These are phyloP conservation scores for Crioceris asparagi DNA, from an alignment of 2,888 invertebrate genomes.

Conservation along the genomic window DNA sequence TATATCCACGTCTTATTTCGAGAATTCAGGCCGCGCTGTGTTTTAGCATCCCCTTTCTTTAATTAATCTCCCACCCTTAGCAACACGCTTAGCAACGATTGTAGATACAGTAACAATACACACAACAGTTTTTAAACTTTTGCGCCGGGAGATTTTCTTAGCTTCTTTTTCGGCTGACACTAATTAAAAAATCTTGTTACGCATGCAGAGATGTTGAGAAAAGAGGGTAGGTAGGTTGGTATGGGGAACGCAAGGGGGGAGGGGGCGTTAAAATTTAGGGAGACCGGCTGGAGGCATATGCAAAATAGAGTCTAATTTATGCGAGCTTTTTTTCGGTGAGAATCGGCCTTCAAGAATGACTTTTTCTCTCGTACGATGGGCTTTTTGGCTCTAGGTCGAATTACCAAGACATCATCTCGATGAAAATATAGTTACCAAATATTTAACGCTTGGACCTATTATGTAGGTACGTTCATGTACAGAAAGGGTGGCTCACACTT, in stretches of 20 bases:
- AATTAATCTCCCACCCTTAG: constrained; percentile 39
- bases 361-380: no score
- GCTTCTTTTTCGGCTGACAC: constrained; percentile 37
- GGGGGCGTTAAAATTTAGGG: background rate
- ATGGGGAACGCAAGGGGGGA: background rate
- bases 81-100: constrained; percentile 39
- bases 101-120: constrained; percentile 37
- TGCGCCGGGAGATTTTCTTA: constrained; percentile 30
- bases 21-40: constrained; percentile 33
- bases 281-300: constrained; percentile 2
- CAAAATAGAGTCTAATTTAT: constrained; percentile 5
- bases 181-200: constrained; percentile 40
- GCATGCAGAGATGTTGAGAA: constrained; percentile 22
- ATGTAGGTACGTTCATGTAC: no score
- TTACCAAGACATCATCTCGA: no score
- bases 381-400: no score
- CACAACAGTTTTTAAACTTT: constrained; percentile 39
- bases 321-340: constrained; percentile 3
- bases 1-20: constrained; percentile 39
- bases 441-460: no score
- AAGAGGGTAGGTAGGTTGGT: background rate
- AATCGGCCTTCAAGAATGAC: no score
- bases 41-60: constrained; percentile 40
- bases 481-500: no score
- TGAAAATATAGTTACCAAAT: no score